Percentiles rank a stretch among this genome's conserved stretches.
Conservation (phyloP, 2,888 invertebrate genomes). For the Elmis aenea region DNA sequence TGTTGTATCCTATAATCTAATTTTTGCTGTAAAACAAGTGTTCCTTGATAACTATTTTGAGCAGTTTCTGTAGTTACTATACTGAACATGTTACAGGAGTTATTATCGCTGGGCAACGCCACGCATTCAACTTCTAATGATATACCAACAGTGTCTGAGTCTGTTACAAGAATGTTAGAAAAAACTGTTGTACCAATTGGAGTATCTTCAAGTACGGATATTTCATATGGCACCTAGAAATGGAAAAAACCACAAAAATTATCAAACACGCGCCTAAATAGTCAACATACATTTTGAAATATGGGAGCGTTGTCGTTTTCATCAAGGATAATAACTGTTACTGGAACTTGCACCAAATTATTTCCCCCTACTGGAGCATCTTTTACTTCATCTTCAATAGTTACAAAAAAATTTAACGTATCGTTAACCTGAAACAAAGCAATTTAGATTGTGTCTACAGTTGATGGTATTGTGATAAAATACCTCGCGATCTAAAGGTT, state of each 20-base stretch:
- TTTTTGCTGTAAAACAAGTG: slow-evolving; percentile 62
- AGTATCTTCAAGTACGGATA: slow-evolving; percentile 73
- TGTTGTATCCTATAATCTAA: slow-evolving; percentile 75
- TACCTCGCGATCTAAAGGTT: slow-evolving; percentile 80
- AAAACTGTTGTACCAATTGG: slow-evolving; percentile 67
- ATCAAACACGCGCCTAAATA: background rate
- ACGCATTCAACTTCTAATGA: slow-evolving; percentile 69
- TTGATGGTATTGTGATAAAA: background rate
- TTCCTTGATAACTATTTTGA: slow-evolving; percentile 67
- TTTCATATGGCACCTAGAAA: slow-evolving; percentile 74
- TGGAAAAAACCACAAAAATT: background rate
- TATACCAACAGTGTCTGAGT: slow-evolving; percentile 76
- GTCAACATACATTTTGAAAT: slow-evolving; percentile 65
- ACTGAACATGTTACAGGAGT: slow-evolving; percentile 67
- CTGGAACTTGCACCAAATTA: slow-evolving; percentile 70
- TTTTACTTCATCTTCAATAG: slow-evolving; percentile 70
- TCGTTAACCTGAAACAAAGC: slow-evolving; percentile 62
- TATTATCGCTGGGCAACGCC: slow-evolving; percentile 57
- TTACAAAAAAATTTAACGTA: slow-evolving; percentile 73
- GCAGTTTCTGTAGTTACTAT: slow-evolving; percentile 59
- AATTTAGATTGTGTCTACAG: too few species aligned
- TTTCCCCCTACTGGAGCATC: slow-evolving; percentile 54
- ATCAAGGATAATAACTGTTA: slow-evolving; percentile 79
- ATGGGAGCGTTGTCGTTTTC: slow-evolving; percentile 84
- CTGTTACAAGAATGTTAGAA: slow-evolving; percentile 67